Evolutionary conservation across 2,113 vertebrate genomes (phyloP).

Genomic region (Scophthalmus maximus): DNA sequence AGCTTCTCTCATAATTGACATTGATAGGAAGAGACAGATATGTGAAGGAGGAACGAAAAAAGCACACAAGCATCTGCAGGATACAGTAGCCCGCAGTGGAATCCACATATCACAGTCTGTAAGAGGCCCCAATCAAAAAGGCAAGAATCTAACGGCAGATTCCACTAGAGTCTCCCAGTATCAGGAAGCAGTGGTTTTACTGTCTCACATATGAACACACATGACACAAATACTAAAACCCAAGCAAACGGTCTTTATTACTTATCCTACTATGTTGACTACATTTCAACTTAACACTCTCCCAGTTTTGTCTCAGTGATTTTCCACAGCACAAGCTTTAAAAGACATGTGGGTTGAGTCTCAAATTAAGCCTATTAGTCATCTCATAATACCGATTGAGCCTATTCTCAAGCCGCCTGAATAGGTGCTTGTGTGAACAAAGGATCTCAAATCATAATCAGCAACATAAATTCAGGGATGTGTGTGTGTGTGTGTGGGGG

Average conservation of each 20-base stretch:
- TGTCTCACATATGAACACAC: slow-evolving; percentile 29
- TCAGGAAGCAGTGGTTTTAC: slow-evolving; percentile 36
- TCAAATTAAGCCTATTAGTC: slow-evolving; percentile 58
- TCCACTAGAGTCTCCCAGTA: slow-evolving; percentile 48
- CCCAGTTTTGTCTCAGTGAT: slow-evolving; percentile 21
- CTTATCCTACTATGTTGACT: slow-evolving; percentile 48
- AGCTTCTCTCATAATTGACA: slow-evolving; percentile 49
- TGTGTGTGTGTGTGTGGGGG: too few species aligned
- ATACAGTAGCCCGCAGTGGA: slow-evolving; percentile 48
- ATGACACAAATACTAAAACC: too few species aligned
- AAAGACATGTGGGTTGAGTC: slow-evolving; percentile 44
- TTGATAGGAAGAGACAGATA: slow-evolving; percentile 47
- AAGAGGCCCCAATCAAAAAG: slow-evolving; percentile 59
- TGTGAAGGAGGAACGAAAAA: slow-evolving; percentile 49
- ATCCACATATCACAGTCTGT: slow-evolving; percentile 61
- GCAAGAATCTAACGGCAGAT: slow-evolving; percentile 52
- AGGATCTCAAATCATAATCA: slow-evolving; percentile 15
- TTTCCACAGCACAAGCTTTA: slow-evolving; percentile 27
- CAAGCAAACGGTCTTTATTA: too few species aligned
- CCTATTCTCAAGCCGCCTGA: slow-evolving; percentile 20
- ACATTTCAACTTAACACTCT: slow-evolving; percentile 56
- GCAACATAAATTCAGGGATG: slow-evolving; percentile 16
- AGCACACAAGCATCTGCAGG: slow-evolving; percentile 46
- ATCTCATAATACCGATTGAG: slow-evolving; percentile 33
- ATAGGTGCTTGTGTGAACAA: slow-evolving; percentile 14